These are phyloP conservation scores for Camelus bactrianus DNA, from an alignment of 2,113 vertebrate genomes.

Conservation along the genomic window DNA sequence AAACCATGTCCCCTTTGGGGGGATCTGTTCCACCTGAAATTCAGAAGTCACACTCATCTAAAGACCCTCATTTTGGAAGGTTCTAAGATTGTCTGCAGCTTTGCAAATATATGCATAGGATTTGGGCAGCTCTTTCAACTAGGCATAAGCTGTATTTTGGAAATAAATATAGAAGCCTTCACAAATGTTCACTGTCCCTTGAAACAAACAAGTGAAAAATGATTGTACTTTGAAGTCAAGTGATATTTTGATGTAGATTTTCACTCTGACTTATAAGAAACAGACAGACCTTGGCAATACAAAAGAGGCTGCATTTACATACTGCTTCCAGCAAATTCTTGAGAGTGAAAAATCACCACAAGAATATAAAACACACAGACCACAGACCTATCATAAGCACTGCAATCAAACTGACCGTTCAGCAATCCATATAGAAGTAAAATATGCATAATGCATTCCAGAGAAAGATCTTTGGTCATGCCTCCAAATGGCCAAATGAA, in stretches of 20 bases:
- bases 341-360: slow-evolving; percentile 44
- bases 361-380: slow-evolving; percentile 64
- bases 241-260: slow-evolving; percentile 67
- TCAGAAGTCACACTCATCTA: slow-evolving; percentile 41
- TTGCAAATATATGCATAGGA: slow-evolving; percentile 52
- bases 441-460: neutral
- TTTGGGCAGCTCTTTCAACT: slow-evolving; percentile 36
- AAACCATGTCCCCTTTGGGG: slow-evolving; percentile 15
- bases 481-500: neutral
- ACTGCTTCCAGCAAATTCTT: slow-evolving; percentile 69
- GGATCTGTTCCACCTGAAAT: slow-evolving; percentile 64
- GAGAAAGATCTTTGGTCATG: slow-evolving; percentile 3
- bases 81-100: slow-evolving; percentile 11
- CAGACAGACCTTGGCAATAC: slow-evolving; percentile 49
- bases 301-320: slow-evolving; percentile 57
- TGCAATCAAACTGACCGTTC: neutral
- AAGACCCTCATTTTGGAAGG: slow-evolving; percentile 44
- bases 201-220: slow-evolving; percentile 59
- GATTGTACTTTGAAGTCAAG: slow-evolving; percentile 68
- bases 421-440: neutral
- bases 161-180: slow-evolving; percentile 53
- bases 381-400: neutral
- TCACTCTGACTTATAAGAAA: slow-evolving; percentile 56
- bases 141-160: neutral
- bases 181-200: slow-evolving; percentile 43